Conservation (phyloP, 2,797 vertebrate genomes). For the Darevskia mixta region DNA sequence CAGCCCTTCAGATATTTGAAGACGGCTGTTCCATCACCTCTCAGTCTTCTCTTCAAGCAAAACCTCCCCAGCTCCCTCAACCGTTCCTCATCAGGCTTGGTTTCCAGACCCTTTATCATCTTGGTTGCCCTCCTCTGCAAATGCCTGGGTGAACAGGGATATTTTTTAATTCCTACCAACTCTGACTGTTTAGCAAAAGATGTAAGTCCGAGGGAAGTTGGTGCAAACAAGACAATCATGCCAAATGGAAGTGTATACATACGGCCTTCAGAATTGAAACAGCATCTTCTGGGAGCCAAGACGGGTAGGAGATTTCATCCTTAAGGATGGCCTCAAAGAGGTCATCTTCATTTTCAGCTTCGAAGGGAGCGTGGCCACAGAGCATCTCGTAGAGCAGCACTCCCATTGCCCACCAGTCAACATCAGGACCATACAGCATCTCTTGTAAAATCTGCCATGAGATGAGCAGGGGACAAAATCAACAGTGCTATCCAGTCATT, state of each 20-base stretch:
- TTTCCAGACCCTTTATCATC: no score
- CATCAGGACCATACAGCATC: conserved; percentile 93
- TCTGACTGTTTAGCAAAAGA: background rate
- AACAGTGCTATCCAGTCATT: background rate
- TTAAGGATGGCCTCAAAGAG: conserved; percentile 97
- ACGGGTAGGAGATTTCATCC: conserved; percentile 91
- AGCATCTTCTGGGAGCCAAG: conserved; percentile 91
- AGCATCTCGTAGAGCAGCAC: conserved; percentile 98
- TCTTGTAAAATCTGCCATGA: conserved; percentile 92
- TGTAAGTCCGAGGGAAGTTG: conserved; percentile 11
- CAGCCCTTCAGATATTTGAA: no score
- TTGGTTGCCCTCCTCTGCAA: no score
- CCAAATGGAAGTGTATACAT: conserved; percentile 67
- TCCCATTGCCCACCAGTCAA: conserved; percentile 99
- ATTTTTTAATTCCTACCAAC: no score
- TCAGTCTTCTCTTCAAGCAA: no score
- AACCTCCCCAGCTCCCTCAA: no score
- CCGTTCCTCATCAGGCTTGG: no score
- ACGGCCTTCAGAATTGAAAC: conserved; percentile 94
- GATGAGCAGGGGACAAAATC: background rate
- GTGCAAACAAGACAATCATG: fast-evolving
- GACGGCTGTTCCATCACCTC: no score
- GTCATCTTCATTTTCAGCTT: conserved; percentile 97
- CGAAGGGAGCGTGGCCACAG: conserved; percentile 94
- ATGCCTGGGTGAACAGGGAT: no score